Percentiles rank a stretch among this genome's conserved stretches.
Conservation (phyloP, 2,797 vertebrate genomes). For the Salarias fasciatus region DNA sequence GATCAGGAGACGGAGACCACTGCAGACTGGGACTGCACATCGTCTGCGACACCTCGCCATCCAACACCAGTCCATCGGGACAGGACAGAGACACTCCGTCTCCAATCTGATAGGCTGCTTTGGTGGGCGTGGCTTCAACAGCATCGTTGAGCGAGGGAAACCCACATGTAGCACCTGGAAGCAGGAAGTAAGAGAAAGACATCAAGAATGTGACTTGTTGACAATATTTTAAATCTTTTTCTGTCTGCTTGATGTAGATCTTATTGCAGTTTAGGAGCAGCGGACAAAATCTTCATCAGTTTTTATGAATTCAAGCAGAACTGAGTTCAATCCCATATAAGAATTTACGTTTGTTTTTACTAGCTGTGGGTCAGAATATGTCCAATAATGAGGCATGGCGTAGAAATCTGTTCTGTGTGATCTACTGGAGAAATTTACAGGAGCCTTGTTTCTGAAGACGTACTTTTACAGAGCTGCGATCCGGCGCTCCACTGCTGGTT, state of each 20-base stretch:
- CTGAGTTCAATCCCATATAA: too few relatives aligned
- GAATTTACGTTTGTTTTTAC: too few relatives aligned
- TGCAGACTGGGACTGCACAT: constrained; percentile 88
- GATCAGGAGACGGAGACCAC: constrained; percentile 86
- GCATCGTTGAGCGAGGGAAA: constrained; percentile 71
- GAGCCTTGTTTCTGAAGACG: constrained; percentile 13
- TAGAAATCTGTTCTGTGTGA: too few relatives aligned
- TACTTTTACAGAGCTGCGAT: constrained; percentile 80
- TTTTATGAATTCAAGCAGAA: too few relatives aligned
- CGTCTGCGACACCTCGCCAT: constrained; percentile 72
- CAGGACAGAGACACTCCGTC: constrained; percentile 88
- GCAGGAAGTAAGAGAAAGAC: not conserved
- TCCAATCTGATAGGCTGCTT: constrained; percentile 83
- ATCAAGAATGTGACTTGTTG: constrained; percentile 5
- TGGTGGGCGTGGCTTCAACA: constrained; percentile 78
- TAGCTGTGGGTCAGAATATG: too few relatives aligned
- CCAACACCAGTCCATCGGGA: constrained; percentile 65
- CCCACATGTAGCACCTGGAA: constrained; percentile 82
- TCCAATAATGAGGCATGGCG: too few relatives aligned
- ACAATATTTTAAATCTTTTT: too few relatives aligned
- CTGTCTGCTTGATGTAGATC: too few relatives aligned
- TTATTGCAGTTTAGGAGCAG: too few relatives aligned
- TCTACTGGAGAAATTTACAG: too few relatives aligned
- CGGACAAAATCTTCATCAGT: too few relatives aligned
- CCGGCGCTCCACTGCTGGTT: constrained; percentile 82